These are phyloP conservation scores for Nautilus pompilius DNA, from an alignment of 1,140 invertebrate species.

Conservation along the genomic window DNA sequence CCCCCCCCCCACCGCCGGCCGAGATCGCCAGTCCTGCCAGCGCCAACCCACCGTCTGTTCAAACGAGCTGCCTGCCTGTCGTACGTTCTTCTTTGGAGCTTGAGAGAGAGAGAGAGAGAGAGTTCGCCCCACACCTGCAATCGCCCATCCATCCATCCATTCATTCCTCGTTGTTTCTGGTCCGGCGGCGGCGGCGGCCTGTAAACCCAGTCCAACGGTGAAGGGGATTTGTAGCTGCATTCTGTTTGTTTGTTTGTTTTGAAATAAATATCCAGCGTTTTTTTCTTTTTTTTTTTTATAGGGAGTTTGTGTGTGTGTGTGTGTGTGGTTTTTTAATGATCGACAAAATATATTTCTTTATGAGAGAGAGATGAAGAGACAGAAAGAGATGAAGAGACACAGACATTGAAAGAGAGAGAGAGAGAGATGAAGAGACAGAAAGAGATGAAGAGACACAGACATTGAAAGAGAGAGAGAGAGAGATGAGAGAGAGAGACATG, in stretches of 20 bases:
- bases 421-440: not conserved
- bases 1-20: too few relatives aligned
- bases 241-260: not conserved
- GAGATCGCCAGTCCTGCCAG: too few relatives aligned
- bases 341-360: too few relatives aligned
- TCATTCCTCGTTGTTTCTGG: too few relatives aligned
- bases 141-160: too few relatives aligned
- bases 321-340: too few relatives aligned
- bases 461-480: constrained; percentile 6
- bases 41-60: too few relatives aligned
- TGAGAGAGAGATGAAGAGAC: not conserved
- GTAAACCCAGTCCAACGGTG: constrained; percentile 72
- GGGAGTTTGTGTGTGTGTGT: not conserved
- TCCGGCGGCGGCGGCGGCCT: constrained; percentile 66
- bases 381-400: not conserved
- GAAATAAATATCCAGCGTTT: not conserved
- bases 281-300: not conserved
- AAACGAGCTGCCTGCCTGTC: too few relatives aligned
- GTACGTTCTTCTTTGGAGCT: too few relatives aligned
- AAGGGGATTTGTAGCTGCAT: constrained; percentile 61
- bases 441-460: not conserved
- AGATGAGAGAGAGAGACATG: constrained; percentile 7
- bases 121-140: too few relatives aligned
- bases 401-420: constrained; percentile 10
- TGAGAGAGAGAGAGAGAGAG: too few relatives aligned